phyloP scores from a whole-genome alignment of 2,797 vertebrate species.

The Acipenser oxyrinchus region DNA sequence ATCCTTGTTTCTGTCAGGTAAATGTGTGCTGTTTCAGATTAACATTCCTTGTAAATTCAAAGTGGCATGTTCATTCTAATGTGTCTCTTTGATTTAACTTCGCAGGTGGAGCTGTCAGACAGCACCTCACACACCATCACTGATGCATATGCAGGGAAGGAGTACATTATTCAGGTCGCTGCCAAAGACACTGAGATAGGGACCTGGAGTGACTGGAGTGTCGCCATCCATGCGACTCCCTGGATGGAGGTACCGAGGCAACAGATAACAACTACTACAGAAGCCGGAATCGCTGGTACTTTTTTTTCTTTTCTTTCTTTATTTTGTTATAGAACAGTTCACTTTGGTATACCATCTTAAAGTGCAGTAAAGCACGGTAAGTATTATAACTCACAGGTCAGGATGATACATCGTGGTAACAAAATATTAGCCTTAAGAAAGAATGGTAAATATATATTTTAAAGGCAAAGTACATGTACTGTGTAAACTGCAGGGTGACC shows the following conservation, averaged over 20 bases:
- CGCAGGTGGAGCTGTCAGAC: slow-evolving; percentile 86
- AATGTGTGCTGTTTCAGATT: neutral
- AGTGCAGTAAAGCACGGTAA: no score
- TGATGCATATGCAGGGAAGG: slow-evolving; percentile 86
- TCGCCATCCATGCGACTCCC: slow-evolving; percentile 85
- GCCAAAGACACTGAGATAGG: slow-evolving; percentile 95
- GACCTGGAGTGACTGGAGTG: slow-evolving; percentile 97
- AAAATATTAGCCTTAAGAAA: no score
- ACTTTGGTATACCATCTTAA: no score
- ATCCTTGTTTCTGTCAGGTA: neutral
- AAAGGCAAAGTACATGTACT: no score
- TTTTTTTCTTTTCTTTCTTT: neutral
- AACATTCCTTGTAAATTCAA: neutral
- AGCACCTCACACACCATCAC: slow-evolving; percentile 89
- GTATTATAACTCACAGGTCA: no score
- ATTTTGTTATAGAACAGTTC: no score
- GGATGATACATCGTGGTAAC: no score
- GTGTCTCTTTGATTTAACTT: slow-evolving; percentile 16
- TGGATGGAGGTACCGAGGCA: slow-evolving; percentile 87
- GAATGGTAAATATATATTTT: no score
- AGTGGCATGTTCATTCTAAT: neutral
- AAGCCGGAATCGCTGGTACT: slow-evolving; percentile 56
- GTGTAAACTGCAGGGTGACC: no score
- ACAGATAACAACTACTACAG: slow-evolving; percentile 69
- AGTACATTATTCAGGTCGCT: slow-evolving; percentile 97